Base-by-base conservation (phyloP, 2,888 invertebrate genomes). In the Venustoraphidia nigricollis region DNA sequence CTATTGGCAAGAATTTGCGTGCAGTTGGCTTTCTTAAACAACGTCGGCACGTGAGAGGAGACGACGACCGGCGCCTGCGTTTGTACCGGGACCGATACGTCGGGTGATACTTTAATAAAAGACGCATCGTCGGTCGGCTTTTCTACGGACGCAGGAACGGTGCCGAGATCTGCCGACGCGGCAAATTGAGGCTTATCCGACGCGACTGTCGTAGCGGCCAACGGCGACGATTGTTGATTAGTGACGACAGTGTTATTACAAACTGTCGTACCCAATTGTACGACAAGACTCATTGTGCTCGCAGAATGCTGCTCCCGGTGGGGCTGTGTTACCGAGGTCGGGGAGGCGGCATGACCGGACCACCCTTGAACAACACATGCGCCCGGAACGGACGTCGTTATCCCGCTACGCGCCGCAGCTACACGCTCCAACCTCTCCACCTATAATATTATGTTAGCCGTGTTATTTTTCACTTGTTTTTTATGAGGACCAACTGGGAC, bases 211-310 rank as follows among this genome's bases (percentile, higher is more conserved):
- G 43, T 43, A 14, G 42, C 43, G 13, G 42, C 35, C 13, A 43
- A 43, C n/a, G 43, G 47, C 8, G 47, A 47, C n/a, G 43, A 14
- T 38, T 47, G 47, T 37, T 43, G 47, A 47, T 43, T 47, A 6
- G 17, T 37, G 13, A 40, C 34, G 13, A 47, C 39, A 43, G 36
- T 43, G 34, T 47, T 46, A 41, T 34, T 36, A 17, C 47, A 47
- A 11, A 40, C 46, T 39, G 46, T 41, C 34, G 42, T 45, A 45
- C 45, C 46, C 41, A 46, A 41, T 46, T 46, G 46, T 36, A 46
- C 46, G 41, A 46, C 46, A 17, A 46, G 37, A 41, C 41, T 46
- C 46, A 46, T 46, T 36, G 46, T 35, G 36, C 37, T 13, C n/a
- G n/a, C 27, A 34, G 37, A 14, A 17, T 37, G 10, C 17, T 37